Evolutionary conservation across 1,140 invertebrate species (phyloP).

Genomic region (Spodoptera litura): DNA sequence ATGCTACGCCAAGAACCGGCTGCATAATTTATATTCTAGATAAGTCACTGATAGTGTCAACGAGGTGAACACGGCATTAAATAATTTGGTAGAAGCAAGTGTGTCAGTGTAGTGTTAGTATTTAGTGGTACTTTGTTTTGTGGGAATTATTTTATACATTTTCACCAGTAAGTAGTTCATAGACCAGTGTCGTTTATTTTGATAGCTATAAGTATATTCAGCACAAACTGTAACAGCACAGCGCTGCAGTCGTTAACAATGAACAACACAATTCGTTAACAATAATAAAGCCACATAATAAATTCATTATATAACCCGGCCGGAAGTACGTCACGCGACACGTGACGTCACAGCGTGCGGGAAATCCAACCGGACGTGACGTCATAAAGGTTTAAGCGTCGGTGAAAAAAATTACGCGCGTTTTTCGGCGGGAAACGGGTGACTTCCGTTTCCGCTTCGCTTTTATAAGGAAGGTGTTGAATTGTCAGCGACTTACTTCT

Average conservation of each 20-base stretch:
- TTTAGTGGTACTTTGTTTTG: too few relatives aligned
- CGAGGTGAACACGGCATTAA: too few relatives aligned
- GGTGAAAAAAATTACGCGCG: conserved; percentile 59
- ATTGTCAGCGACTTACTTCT: conserved; percentile 7
- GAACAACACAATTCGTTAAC: not conserved
- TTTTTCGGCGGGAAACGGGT: conserved; percentile 57
- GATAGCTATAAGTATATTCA: too few relatives aligned
- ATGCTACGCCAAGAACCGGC: too few relatives aligned
- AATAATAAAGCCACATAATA: conserved; percentile 5
- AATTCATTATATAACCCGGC: conserved; percentile 18
- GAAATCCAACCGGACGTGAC: conserved; percentile 56
- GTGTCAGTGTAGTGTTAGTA: too few relatives aligned
- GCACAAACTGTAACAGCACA: too few relatives aligned
- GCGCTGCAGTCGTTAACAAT: not conserved
- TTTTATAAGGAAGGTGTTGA: conserved; percentile 20
- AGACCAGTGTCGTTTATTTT: too few relatives aligned
- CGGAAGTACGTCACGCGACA: conserved; percentile 37
- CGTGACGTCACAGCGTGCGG: conserved; percentile 34
- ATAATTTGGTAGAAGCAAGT: too few relatives aligned
- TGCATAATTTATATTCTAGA: too few relatives aligned
- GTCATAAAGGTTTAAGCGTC: conserved; percentile 59
- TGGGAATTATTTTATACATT: too few relatives aligned
- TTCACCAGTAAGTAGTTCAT: too few relatives aligned
- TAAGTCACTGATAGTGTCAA: too few relatives aligned
- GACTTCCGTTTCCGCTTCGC: conserved; percentile 48